phyloP scores from a whole-genome alignment of 2,888 invertebrate genomes.

The Chironomus riparius region DNA sequence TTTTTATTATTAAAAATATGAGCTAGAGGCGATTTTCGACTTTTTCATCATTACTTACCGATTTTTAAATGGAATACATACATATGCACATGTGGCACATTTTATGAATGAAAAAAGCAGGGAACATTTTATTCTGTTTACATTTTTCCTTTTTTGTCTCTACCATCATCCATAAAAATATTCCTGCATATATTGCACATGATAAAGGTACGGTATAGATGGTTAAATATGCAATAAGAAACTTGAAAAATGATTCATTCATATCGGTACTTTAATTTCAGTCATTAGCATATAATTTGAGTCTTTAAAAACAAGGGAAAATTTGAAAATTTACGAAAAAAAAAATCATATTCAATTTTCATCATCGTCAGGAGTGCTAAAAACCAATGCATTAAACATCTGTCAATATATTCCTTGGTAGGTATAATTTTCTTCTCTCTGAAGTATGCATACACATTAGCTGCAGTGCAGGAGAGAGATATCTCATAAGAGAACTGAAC shows the following conservation, averaged over 20 bases:
- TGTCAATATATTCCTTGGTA: slow-evolving; percentile 18
- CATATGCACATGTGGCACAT: slow-evolving; percentile 1
- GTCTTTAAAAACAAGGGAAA: neutral
- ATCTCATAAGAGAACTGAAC: neutral
- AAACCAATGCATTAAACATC: slow-evolving; percentile 26
- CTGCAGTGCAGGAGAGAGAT: neutral
- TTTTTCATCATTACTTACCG: neutral
- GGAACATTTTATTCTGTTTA: neutral
- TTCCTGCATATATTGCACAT: no score
- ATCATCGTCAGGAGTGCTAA: slow-evolving; percentile 22
- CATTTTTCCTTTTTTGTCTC: neutral
- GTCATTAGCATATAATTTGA: slow-evolving; percentile 2
- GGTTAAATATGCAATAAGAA: neutral
- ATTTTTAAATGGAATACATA: neutral
- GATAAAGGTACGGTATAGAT: neutral
- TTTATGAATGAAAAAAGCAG: neutral
- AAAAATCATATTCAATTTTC: slow-evolving; percentile 21
- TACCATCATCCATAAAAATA: neutral
- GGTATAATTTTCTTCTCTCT: neutral
- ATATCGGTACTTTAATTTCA: neutral
- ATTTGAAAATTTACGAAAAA: neutral
- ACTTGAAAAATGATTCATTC: neutral
- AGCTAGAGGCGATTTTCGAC: neutral
- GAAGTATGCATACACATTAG: neutral
- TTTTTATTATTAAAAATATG: neutral